Base-by-base conservation (phyloP, 1,140 invertebrate species). In the Thaumetopoea pityocampa region DNA sequence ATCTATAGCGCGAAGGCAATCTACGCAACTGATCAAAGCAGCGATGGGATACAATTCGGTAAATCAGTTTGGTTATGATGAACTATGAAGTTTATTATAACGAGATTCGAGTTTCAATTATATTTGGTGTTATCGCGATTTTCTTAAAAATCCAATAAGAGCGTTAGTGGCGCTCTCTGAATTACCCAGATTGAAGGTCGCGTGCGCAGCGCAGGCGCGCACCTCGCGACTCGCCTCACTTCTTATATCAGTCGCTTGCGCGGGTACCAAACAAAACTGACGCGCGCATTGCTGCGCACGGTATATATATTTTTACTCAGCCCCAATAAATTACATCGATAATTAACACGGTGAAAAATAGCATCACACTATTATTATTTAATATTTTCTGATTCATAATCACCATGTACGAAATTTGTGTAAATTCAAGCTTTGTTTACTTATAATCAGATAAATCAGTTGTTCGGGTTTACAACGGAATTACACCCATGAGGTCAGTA, bases 201-300 rank as follows among this genome's bases (percentile, higher is more conserved):
- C 35, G 27, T 30, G 44, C 16, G 27, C 17, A 20, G 50, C 50
- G 37, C 52, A 35, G 26, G 47, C 56, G n/a, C n/a, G 50, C 41
- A 57, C 51, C 44, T 53, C 51, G 41, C 44, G 35, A 29, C 27
- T 26, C 7, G 33, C 42, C 19, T 37, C 27, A 33, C 34, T 16
- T 38, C 35, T 44, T 37, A 8, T 29, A 38, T 59, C 66, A 66
- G 67, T 64, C 53, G 57, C 49, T 41, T 43, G 51, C 59, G 59
- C 53, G 65, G 51, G 45, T 54, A 61, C 49, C 29, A 51, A 48
- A 16, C 38, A 15, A 14, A 32, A 32, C 23, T 36, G 37, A 37
- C 53, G 63, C 49, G 41, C 50, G 57, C 37, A 16, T 51, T 36
- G 49, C 49, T 33, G 32, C 23, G 19, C 17, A 34, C 27, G 28